These are phyloP conservation scores for Plestiodon gilberti DNA, from an alignment of 2,113 vertebrate genomes.

Conservation along the genomic window DNA sequence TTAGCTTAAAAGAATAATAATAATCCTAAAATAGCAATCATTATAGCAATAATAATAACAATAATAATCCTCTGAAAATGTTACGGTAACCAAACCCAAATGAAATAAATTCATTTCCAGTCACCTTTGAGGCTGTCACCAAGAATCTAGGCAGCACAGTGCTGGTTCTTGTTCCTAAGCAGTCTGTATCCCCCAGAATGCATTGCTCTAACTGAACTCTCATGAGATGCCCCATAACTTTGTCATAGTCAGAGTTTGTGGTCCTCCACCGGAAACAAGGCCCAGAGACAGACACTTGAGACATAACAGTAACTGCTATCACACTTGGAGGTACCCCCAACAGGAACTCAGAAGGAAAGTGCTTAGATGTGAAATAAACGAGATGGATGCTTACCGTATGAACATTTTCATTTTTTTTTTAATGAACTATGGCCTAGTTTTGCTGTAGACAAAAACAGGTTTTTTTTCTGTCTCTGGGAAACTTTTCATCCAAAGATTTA, in stretches of 20 bases:
- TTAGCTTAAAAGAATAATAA: not conserved
- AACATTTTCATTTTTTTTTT: not conserved
- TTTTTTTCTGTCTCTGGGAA: not conserved
- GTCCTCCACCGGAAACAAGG: not conserved
- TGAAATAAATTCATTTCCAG: constrained; percentile 29
- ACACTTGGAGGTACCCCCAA: not conserved
- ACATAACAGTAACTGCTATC: not conserved
- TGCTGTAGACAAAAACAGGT: not conserved
- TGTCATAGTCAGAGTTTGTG: not conserved
- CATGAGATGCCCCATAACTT: not conserved
- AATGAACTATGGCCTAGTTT: not conserved
- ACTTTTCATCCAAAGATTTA: not conserved
- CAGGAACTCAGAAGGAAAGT: not conserved
- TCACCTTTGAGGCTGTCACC: not conserved
- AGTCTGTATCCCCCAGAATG: not conserved
- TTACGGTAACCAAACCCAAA: constrained; percentile 6
- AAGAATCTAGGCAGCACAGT: constrained; percentile 5
- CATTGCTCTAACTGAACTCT: not conserved
- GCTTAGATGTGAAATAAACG: not conserved
- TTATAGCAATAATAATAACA: too few species aligned
- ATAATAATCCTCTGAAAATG: not conserved
- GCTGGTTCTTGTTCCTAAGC: constrained; percentile 4
- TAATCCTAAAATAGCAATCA: not conserved
- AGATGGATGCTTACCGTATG: not conserved
- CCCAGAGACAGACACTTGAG: not conserved